Evolutionary conservation across 1,140 invertebrate species (phyloP).

Genomic region (Monochamus saltuarius): DNA sequence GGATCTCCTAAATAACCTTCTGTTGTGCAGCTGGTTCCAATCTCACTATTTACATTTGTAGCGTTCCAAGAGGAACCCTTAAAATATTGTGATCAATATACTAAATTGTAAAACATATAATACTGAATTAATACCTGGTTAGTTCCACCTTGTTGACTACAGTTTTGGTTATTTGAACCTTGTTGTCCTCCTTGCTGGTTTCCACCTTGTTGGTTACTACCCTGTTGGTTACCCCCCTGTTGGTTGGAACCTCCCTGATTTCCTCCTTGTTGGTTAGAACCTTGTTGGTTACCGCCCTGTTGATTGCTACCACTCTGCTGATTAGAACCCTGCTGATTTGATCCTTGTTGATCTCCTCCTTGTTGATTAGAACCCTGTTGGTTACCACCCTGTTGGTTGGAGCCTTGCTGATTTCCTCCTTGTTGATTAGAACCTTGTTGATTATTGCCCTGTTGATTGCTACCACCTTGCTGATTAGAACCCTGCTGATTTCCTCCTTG

Average conservation of each 20-base stretch:
- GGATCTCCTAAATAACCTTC: constrained; percentile 63
- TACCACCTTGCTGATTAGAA: constrained; percentile 39
- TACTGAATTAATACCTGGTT: too few species aligned
- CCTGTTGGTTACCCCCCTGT: constrained; percentile 33
- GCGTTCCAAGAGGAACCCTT: constrained; percentile 12
- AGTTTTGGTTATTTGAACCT: constrained; percentile 24
- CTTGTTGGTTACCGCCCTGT: background rate
- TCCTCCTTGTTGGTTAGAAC: background rate
- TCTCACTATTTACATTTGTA: constrained; percentile 22
- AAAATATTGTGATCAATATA: background rate
- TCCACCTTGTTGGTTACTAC: constrained; percentile 22
- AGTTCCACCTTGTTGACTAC: background rate
- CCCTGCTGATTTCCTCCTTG: constrained; percentile 32
- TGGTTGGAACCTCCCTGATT: constrained; percentile 23
- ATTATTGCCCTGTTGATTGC: constrained; percentile 34
- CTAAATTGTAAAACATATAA: too few species aligned
- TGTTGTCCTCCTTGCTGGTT: constrained; percentile 22
- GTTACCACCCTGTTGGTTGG: constrained; percentile 27
- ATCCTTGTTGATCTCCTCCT: background rate
- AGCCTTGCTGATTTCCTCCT: constrained; percentile 25
- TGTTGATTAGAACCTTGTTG: too few species aligned
- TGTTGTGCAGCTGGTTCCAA: constrained; percentile 20
- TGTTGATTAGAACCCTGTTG: constrained; percentile 24
- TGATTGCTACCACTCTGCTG: background rate
- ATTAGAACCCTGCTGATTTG: background rate